These are phyloP conservation scores for Theonella swinhoei DNA, from an alignment of 37 sponge, comb jelly and placozoan genomes.

Conservation along the genomic window DNA sequence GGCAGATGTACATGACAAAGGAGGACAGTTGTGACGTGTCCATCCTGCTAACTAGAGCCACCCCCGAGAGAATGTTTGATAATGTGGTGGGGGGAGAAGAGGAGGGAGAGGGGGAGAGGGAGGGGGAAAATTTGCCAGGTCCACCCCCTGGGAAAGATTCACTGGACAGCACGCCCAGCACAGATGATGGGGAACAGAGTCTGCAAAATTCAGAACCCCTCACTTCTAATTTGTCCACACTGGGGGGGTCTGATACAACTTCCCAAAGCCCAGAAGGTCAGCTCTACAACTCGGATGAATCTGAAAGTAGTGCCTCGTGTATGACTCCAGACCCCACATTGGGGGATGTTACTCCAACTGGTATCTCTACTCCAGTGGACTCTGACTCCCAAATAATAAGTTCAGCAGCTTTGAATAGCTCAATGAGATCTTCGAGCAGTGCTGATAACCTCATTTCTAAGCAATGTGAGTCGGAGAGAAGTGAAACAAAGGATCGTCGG, in stretches of 20 bases:
- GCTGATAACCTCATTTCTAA: neutral
- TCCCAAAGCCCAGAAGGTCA: no score
- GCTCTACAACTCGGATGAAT: neutral
- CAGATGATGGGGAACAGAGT: neutral
- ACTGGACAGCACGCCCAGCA: neutral
- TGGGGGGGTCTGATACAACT: no score
- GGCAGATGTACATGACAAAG: neutral
- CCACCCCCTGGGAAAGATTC: no score
- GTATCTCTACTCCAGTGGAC: neutral
- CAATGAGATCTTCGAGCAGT: no score
- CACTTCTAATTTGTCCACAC: neutral
- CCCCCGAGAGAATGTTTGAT: neutral
- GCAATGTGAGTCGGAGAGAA: neutral
- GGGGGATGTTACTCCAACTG: neutral
- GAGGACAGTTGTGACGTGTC: neutral
- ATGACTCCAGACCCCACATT: neutral
- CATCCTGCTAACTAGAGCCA: neutral
- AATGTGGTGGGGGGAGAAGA: neutral
- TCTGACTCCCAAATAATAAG: neutral
- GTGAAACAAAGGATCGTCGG: no score
- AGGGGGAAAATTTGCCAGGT: neutral
- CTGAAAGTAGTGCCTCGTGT: neutral
- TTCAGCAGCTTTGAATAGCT: no score
- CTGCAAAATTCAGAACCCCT: neutral
- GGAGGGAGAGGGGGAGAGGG: conserved; percentile 8